These are phyloP conservation scores for Lithophane leautieri DNA, from an alignment of 2,888 invertebrate genomes.

Conservation along the genomic window DNA sequence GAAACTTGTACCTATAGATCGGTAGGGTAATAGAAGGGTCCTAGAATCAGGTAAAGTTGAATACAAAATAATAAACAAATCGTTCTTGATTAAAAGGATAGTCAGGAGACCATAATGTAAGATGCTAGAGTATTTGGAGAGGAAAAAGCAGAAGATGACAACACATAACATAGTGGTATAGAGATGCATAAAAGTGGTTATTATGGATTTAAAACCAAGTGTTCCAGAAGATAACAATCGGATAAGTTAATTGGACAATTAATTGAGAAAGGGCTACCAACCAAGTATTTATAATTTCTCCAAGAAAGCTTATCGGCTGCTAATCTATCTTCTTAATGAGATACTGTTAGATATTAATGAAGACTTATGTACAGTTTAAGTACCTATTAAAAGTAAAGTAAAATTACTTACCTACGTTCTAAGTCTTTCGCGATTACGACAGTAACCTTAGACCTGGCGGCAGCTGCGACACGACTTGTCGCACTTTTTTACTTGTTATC, in stretches of 20 bases:
- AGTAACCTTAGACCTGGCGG: slow-evolving; percentile 85
- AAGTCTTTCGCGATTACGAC: slow-evolving; percentile 63
- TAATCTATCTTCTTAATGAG: not conserved
- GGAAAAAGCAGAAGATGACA: not conserved
- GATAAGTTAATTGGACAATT: not conserved
- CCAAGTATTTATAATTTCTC: not conserved
- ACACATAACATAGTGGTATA: not conserved
- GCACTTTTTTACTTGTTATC: slow-evolving; percentile 80
- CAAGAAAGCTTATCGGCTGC: slow-evolving; percentile 1
- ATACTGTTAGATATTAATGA: slow-evolving; percentile 2
- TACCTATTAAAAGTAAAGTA: slow-evolving; percentile 2
- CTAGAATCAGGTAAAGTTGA: not conserved
- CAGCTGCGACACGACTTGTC: slow-evolving; percentile 81
- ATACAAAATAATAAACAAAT: not conserved
- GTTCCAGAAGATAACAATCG: not conserved
- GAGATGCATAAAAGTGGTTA: not conserved
- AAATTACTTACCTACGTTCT: not conserved
- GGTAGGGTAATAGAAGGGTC: not conserved
- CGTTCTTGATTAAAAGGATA: not conserved
- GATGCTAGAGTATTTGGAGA: not conserved
- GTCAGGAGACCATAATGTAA: no score
- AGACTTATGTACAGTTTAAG: not conserved
- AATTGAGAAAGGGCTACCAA: slow-evolving; percentile 1
- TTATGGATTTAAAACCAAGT: not conserved
- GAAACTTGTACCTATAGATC: not conserved